Conservation (phyloP, 1,140 invertebrate species). For the Eupeodes corollae region DNA sequence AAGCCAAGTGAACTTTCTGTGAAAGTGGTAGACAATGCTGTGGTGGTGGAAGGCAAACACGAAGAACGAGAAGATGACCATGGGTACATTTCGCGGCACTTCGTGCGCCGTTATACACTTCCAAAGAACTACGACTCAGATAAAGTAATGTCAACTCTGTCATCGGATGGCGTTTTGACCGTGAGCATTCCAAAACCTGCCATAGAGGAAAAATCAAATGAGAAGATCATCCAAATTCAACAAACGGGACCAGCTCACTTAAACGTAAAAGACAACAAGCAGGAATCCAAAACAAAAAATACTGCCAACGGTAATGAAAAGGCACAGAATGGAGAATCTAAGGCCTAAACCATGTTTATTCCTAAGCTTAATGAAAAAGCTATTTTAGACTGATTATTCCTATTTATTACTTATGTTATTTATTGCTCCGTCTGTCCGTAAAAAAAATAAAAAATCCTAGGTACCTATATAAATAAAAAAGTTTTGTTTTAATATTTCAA, state of each 20-base stretch:
- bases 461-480: too few relatives aligned
- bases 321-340: too few relatives aligned
- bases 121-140: slow-evolving; percentile 53
- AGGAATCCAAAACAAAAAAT: slow-evolving; percentile 8
- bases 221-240: slow-evolving; percentile 38
- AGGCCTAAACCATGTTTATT: too few relatives aligned
- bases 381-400: too few relatives aligned
- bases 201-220: slow-evolving; percentile 16
- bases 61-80: slow-evolving; percentile 53
- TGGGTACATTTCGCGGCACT: slow-evolving; percentile 47
- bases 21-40: slow-evolving; percentile 52
- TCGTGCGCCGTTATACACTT: slow-evolving; percentile 53
- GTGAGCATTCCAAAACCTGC: slow-evolving; percentile 45
- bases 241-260: slow-evolving; percentile 37
- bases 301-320: too few relatives aligned
- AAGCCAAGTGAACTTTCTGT: slow-evolving; percentile 62
- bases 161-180: slow-evolving; percentile 57
- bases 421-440: too few relatives aligned
- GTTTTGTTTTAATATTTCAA: too few relatives aligned
- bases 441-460: too few relatives aligned
- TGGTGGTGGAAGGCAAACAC: slow-evolving; percentile 54
- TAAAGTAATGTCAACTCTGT: slow-evolving; percentile 55
- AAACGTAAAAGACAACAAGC: slow-evolving; percentile 27
- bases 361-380: too few relatives aligned
- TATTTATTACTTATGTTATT: too few relatives aligned